These are phyloP conservation scores for Okamejei kenojei DNA, from an alignment of 2,797 vertebrate genomes.

Conservation along the genomic window DNA sequence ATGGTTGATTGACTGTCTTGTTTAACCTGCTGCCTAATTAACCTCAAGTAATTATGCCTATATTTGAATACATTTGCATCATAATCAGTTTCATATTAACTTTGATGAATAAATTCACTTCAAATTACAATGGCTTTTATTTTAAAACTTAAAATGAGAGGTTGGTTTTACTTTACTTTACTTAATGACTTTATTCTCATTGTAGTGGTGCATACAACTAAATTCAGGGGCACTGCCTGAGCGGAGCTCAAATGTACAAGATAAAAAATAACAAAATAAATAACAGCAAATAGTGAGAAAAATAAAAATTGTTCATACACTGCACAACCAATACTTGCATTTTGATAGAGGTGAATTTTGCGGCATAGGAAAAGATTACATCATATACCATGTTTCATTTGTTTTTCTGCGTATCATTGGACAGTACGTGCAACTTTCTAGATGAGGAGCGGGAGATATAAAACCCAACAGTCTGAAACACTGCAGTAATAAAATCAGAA, in stretches of 20 bases:
- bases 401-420: background rate
- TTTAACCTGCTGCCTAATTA: conserved; percentile 33
- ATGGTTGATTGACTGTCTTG: background rate
- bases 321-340: background rate
- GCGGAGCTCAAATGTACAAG: too few species aligned
- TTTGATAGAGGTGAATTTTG: background rate
- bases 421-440: background rate
- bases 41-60: conserved; percentile 17
- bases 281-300: too few species aligned
- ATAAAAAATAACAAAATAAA: too few species aligned
- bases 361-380: background rate
- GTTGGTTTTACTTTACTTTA: background rate
- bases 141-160: background rate
- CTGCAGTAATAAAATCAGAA: background rate
- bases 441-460: background rate
- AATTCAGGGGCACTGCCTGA: too few species aligned
- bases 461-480: background rate
- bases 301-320: too few species aligned
- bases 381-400: background rate
- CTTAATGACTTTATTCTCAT: too few species aligned
- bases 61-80: conserved; percentile 33
- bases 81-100: conserved; percentile 26
- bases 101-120: conserved; percentile 11
- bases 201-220: too few species aligned
- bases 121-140: background rate